These are phyloP conservation scores for Muscina levida DNA, from an alignment of 2,888 invertebrate species.

Conservation along the genomic window DNA sequence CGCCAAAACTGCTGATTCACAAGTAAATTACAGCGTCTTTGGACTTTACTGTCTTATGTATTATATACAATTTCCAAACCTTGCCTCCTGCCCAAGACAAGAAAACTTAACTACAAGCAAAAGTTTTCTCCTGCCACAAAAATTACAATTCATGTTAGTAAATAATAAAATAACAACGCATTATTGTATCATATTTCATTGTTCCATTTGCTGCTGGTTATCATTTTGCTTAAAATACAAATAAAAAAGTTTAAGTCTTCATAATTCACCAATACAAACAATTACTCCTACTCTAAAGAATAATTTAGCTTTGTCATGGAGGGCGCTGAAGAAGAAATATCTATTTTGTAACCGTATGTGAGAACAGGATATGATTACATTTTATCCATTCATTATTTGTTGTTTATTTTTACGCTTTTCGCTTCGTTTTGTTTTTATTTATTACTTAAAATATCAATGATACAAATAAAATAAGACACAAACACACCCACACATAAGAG, in stretches of 20 bases:
- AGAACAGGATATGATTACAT: background rate
- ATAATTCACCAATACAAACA: conserved; percentile 56
- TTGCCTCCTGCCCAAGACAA: no score
- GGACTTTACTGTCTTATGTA: no score
- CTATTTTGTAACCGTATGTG: background rate
- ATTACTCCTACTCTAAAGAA: conserved; percentile 33
- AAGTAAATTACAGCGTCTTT: no score
- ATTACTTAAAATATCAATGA: conserved; percentile 14
- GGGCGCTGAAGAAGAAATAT: background rate
- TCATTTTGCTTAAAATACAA: conserved; percentile 42
- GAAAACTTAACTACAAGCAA: no score
- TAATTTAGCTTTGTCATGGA: background rate
- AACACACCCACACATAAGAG: conserved; percentile 22
- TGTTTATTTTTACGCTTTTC: conserved; percentile 6
- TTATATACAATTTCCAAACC: no score
- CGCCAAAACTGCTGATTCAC: no score
- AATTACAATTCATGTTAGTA: conserved; percentile 36
- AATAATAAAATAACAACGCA: conserved; percentile 41
- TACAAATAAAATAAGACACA: background rate
- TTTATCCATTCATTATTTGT: conserved; percentile 15
- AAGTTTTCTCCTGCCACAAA: no score
- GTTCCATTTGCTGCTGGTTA: background rate
- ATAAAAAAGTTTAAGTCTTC: conserved; percentile 52
- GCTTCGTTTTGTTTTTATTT: background rate
- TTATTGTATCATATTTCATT: conserved; percentile 43